Percentiles rank a stretch among this genome's conserved stretches.
Evolutionary conservation across 37 sponge, comb jelly and placozoan genomes (phyloP).

Genomic region (Beroe ovata): DNA sequence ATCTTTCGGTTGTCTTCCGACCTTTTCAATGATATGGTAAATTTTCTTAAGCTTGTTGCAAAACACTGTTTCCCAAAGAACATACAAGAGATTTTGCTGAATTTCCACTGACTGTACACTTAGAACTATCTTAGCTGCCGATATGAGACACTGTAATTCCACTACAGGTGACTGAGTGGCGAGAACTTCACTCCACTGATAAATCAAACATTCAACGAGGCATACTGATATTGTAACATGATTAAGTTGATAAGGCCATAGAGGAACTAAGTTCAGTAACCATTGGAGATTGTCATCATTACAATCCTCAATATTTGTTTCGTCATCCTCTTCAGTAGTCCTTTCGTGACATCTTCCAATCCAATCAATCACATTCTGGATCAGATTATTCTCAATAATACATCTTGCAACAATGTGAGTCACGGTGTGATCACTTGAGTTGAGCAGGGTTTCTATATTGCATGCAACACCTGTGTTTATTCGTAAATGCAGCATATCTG

Average conservation of each 20-base stretch:
- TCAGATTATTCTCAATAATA: constrained; percentile 14
- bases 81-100: not conserved
- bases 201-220: constrained; percentile 52
- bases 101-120: not conserved
- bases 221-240: constrained; percentile 40
- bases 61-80: constrained; percentile 59
- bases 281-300: constrained; percentile 41
- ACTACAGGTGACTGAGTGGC: not conserved
- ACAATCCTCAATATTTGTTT: not conserved
- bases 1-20: constrained; percentile 58
- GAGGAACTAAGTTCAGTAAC: constrained; percentile 19
- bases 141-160: not conserved
- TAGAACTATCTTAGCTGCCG: not conserved
- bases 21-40: constrained; percentile 38
- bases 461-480: constrained; percentile 25
- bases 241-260: constrained; percentile 59
- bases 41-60: constrained; percentile 21
- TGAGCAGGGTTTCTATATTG: constrained; percentile 5
- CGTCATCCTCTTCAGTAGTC: not conserved
- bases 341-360: not conserved
- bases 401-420: constrained; percentile 34
- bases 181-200: constrained; percentile 26
- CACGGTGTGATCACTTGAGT: not conserved
- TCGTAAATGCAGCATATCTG: constrained; percentile 7
- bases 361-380: constrained; percentile 52